Conservation (phyloP, 2,888 invertebrate species). For the Philhelius pedissequus region DNA sequence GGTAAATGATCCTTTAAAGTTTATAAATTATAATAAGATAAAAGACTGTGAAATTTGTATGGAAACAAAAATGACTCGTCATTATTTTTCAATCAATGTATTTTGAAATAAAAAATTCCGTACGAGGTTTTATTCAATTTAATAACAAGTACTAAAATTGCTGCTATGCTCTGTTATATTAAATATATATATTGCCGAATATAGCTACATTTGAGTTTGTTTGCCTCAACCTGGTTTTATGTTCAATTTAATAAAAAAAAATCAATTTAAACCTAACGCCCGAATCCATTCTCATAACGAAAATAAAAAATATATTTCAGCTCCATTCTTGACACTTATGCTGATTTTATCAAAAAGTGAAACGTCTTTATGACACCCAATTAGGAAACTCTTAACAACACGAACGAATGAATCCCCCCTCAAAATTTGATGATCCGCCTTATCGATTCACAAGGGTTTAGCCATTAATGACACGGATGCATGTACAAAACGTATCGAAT, state of each 20-base stretch:
- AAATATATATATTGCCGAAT: not conserved
- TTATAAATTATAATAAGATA: too few species aligned
- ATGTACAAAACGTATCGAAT: conserved; percentile 14
- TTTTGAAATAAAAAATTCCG: not conserved
- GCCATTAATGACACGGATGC: conserved; percentile 54
- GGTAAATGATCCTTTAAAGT: too few species aligned
- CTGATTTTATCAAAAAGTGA: conserved; percentile 53
- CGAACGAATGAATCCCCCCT: conserved; percentile 5
- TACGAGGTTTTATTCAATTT: not conserved
- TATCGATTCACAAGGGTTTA: conserved; percentile 54
- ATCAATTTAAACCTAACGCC: not conserved
- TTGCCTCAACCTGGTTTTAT: not conserved
- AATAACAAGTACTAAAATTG: not conserved
- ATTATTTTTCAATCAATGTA: too few species aligned
- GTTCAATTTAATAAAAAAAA: not conserved
- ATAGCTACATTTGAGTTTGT: not conserved
- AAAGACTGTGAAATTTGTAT: too few species aligned
- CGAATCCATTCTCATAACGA: not conserved
- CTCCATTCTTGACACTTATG: conserved; percentile 23
- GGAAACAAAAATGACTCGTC: too few species aligned
- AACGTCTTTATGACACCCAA: conserved; percentile 61
- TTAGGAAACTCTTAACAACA: conserved; percentile 58
- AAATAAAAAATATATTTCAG: not conserved
- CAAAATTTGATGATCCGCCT: conserved; percentile 36
- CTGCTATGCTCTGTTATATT: not conserved